Conservation (phyloP, 2,888 invertebrate genomes). For the Hirtodrosophila confusa region DNA sequence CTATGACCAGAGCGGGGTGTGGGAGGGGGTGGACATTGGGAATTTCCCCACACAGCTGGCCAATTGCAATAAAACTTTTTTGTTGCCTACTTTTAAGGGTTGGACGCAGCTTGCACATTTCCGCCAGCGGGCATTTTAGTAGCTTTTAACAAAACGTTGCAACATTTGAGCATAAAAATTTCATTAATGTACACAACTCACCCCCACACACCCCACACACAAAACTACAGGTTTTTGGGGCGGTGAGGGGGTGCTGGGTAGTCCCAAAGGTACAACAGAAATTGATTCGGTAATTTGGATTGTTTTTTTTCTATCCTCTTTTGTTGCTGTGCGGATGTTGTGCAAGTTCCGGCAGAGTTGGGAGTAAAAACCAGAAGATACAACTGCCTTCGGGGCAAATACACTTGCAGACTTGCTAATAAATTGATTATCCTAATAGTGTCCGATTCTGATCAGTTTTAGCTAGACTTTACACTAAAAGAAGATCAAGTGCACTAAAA, state of each 20-base stretch:
- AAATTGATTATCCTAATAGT: too few species aligned
- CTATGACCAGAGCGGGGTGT: conserved; percentile 14
- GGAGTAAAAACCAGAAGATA: neutral
- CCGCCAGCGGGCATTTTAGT: conserved; percentile 48
- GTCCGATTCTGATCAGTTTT: too few species aligned
- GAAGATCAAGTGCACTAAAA: too few species aligned
- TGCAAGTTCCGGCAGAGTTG: conserved; percentile 7
- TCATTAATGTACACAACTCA: conserved; percentile 58
- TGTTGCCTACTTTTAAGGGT: conserved; percentile 75
- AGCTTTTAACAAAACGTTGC: conserved; percentile 57
- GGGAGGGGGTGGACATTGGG: conserved; percentile 5
- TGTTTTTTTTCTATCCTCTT: conserved; percentile 36
- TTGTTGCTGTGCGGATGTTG: conserved; percentile 11
- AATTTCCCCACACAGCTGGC: conserved; percentile 24
- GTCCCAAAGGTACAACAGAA: conserved; percentile 55
- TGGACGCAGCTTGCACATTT: conserved; percentile 63
- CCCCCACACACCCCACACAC: conserved; percentile 19
- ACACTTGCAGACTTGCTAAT: too few species aligned
- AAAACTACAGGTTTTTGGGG: conserved; percentile 28
- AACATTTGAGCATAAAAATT: conserved; percentile 67
- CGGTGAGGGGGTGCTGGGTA: neutral
- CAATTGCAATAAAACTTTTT: conserved; percentile 62
- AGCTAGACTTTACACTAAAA: too few species aligned
- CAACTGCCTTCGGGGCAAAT: too few species aligned
- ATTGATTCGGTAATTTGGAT: conserved; percentile 67